Percentiles rank a stretch among this genome's conserved stretches.
These are phyloP conservation scores for Gymnarchus niloticus DNA, from an alignment of 2,113 vertebrate genomes.

Conservation along the genomic window DNA sequence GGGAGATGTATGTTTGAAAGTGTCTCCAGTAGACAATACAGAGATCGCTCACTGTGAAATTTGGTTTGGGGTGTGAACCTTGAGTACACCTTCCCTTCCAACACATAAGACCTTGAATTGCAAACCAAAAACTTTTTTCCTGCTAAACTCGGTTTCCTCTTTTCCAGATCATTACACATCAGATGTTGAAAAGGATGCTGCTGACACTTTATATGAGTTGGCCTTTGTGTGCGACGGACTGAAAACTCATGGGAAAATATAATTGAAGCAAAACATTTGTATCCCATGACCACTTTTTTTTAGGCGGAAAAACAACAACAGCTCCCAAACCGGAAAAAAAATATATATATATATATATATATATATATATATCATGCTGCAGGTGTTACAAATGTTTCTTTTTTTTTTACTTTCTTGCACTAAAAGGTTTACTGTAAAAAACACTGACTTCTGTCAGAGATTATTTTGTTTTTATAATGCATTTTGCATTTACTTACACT, in stretches of 20 bases:
- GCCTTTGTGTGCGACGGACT: background rate
- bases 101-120: background rate
- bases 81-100: background rate
- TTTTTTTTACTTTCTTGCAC: background rate
- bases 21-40: conserved; percentile 16
- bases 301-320: background rate
- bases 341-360: too few relatives aligned
- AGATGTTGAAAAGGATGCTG: conserved; percentile 3
- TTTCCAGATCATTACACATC: conserved; percentile 5
- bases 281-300: background rate
- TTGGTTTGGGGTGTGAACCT: conserved; percentile 14
- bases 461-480: background rate
- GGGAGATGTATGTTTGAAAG: conserved; percentile 21
- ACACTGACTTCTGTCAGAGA: background rate
- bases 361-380: too few relatives aligned
- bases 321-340: background rate
- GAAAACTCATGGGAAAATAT: background rate
- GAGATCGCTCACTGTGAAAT: conserved; percentile 16
- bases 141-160: background rate
- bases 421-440: background rate
- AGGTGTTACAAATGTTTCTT: background rate
- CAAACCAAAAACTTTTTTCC: background rate
- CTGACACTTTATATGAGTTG: background rate
- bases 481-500: background rate
- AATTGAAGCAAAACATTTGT: background rate